phyloP scores from a whole-genome alignment of 2,113 vertebrate genomes.

The Colius striatus region DNA sequence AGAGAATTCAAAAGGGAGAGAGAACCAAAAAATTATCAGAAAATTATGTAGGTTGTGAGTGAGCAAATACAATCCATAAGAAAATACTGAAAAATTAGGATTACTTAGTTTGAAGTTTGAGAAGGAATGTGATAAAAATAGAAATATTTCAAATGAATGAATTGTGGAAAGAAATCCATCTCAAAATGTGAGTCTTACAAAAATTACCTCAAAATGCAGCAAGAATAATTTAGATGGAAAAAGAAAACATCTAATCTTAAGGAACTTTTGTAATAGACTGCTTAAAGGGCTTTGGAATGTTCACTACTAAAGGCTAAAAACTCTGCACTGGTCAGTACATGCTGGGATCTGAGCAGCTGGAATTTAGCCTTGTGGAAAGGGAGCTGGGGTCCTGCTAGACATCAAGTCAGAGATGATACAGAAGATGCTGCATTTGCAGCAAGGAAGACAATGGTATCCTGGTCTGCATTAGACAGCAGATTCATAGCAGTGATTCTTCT shows the following conservation, averaged over 20 bases:
- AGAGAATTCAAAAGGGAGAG: neutral
- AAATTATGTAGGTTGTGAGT: neutral
- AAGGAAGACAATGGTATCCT: neutral
- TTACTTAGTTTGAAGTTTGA: neutral
- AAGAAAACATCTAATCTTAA: neutral
- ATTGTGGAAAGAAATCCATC: neutral
- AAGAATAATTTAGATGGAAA: neutral
- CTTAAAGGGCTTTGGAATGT: neutral
- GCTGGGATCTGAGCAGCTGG: neutral
- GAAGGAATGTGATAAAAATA: neutral
- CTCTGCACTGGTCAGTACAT: neutral
- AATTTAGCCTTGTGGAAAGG: neutral
- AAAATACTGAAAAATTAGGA: neutral
- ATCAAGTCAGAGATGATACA: neutral
- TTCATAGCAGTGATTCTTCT: neutral
- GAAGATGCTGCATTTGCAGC: neutral
- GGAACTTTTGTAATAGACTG: neutral
- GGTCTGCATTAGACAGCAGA: neutral
- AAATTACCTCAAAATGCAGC: neutral
- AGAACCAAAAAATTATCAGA: neutral
- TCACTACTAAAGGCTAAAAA: neutral
- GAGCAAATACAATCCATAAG: neutral
- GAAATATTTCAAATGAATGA: neutral
- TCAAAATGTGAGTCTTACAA: neutral
- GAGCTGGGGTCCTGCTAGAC: neutral